These are phyloP conservation scores for Brachionus angularis DNA, from an alignment of 1,140 invertebrate genomes.

Conservation along the genomic window DNA sequence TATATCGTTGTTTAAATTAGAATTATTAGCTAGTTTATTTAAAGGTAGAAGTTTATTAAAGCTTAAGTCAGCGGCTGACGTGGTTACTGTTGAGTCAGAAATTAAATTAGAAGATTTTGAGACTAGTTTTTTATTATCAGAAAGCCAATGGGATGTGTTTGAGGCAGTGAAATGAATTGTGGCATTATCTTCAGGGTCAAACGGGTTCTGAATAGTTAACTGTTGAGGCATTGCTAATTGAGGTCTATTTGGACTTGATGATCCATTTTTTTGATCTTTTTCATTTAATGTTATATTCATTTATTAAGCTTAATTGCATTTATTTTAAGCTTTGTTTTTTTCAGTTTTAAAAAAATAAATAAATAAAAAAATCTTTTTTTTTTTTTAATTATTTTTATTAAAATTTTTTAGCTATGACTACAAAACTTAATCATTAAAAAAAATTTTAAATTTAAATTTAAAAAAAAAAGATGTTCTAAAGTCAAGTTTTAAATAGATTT, in stretches of 20 bases:
- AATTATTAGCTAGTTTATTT: conserved; percentile 12
- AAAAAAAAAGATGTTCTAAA: too few relatives aligned
- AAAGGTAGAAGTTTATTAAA: conserved; percentile 10
- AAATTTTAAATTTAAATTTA: too few relatives aligned
- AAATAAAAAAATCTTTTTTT: too few relatives aligned
- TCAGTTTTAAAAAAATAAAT: too few relatives aligned
- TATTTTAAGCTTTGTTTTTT: too few relatives aligned
- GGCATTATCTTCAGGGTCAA: conserved; percentile 29
- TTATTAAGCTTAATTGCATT: background rate
- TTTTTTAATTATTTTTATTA: too few relatives aligned
- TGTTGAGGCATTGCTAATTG: conserved; percentile 1
- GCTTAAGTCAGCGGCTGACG: background rate
- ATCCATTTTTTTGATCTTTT: background rate
- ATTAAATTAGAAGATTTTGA: background rate
- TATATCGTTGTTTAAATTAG: background rate
- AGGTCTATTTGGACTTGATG: background rate
- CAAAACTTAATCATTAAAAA: too few relatives aligned
- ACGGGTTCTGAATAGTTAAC: conserved; percentile 33
- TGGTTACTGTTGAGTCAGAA: background rate
- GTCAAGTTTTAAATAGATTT: too few relatives aligned
- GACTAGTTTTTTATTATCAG: background rate
- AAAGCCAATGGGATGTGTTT: conserved; percentile 33
- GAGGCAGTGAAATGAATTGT: conserved; percentile 20
- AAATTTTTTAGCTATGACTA: too few relatives aligned
- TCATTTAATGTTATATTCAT: background rate